Evolutionary conservation across 2,888 invertebrate species (phyloP), one percentile per base, ranked within the genome.

Genomic region (Clunio marinus): DNA sequence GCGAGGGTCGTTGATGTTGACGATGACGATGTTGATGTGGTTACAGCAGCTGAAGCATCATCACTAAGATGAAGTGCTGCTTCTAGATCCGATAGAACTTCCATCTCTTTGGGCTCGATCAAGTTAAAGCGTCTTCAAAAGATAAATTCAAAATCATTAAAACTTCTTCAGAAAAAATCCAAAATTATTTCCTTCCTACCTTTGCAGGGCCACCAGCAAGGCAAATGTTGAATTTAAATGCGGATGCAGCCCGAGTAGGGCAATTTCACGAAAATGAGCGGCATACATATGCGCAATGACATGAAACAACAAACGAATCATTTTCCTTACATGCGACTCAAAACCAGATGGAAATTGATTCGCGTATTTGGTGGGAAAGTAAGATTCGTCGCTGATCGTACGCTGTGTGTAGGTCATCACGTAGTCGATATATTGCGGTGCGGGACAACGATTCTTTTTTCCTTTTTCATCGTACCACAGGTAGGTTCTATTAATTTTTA

Each of bases 321-420:
- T 95, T 84, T 96, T 96, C 81, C 95, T 91, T 78, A 96, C 94
- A 81, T 93, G 91, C 77, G 88, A 87, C 83, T 94, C 95, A 82
- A 97, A 96, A 77, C 89, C 88, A 77, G 88, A 86, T 72, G 97
- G 96, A 84, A 98, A 98, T 83, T 91, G 46, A 86, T 86, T 81
- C 92, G 96, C 96, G 82, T 95, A 96, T 86, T 97, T 97, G 77
- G 97, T 97, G 80, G 97, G 97, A 84, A 97, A 98, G 78, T 96
- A 87, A 77, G 88, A 86, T 84, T 97, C 97, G 81, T 97, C 96
- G 81, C 91, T 92, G 82, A 97, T 90, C 74, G 93, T 95, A 83
- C 94, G 94, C 82, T 97, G 96, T 75, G 93, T 94, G 83, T 91
- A 95, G 72, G 96, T 95, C 94, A 97, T 97, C 78, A 96, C 96